A percentile compares a stretch with the other conserved stretches of the same genome.
phyloP scores from a whole-genome alignment of 1,140 invertebrate species.

The Bathynomus jamesi region DNA sequence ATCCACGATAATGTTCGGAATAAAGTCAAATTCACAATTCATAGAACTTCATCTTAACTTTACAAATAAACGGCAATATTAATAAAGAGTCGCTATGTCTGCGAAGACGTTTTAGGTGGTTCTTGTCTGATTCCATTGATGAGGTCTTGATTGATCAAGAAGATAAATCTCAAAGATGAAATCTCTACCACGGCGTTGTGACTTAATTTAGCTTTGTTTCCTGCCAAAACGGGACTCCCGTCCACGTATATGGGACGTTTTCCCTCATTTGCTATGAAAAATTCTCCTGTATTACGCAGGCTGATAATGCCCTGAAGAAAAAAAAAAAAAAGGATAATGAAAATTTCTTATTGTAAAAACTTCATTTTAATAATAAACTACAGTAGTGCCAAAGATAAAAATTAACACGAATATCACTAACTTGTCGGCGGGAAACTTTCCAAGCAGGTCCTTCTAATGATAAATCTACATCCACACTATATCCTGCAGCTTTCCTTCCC shows the following conservation, averaged over 20 bases:
- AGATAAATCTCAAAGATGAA: constrained; percentile 48
- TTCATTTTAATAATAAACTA: not conserved
- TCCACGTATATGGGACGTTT: constrained; percentile 90
- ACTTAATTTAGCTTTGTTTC: constrained; percentile 76
- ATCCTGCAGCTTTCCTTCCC: constrained; percentile 4
- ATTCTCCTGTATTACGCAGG: constrained; percentile 83
- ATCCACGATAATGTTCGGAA: no score
- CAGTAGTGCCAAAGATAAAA: no score
- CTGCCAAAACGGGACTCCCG: constrained; percentile 73
- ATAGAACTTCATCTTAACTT: no score
- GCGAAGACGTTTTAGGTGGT: constrained; percentile 52
- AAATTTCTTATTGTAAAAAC: no score
- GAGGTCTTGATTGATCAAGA: constrained; percentile 84
- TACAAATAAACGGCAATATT: no score
- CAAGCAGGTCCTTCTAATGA: constrained; percentile 9
- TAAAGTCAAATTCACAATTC: no score
- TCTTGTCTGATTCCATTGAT: constrained; percentile 76
- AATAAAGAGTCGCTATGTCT: no score
- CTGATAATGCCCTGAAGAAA: constrained; percentile 74
- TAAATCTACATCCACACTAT: constrained; percentile 12
- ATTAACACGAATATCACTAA: no score
- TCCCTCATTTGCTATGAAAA: constrained; percentile 89
- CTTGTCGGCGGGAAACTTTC: constrained; percentile 7
- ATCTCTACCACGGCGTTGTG: constrained; percentile 94
- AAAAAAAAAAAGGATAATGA: not conserved